A percentile compares a stretch with the other conserved stretches of the same genome.
Conservation (phyloP, 2,888 invertebrate genomes). For the Seira sanloemensis region DNA sequence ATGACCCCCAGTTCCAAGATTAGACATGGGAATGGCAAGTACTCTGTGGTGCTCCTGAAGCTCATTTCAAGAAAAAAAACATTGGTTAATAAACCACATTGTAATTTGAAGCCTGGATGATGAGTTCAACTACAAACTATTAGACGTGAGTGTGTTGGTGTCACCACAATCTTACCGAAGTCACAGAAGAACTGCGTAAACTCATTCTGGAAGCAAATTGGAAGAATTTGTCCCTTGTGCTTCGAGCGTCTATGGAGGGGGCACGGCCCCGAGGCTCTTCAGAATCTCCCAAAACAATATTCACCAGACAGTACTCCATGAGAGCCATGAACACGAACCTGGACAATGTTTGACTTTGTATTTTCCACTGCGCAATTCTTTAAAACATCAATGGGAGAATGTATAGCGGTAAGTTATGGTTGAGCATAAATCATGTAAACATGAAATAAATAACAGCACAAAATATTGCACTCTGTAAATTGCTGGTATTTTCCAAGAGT, state of each 20-base stretch:
- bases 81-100: too few species aligned
- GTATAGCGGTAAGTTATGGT: too few species aligned
- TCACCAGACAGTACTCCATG: constrained; percentile 94
- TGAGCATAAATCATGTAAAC: too few species aligned
- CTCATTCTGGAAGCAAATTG: constrained; percentile 70
- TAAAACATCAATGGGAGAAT: too few species aligned
- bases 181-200: constrained; percentile 65
- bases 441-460: too few species aligned
- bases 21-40: constrained; percentile 50
- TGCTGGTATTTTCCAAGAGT: too few species aligned
- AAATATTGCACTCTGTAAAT: too few species aligned
- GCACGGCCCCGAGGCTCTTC: constrained; percentile 74
- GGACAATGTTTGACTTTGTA: too few species aligned
- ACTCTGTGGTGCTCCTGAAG: constrained; percentile 53
- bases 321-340: constrained; percentile 95
- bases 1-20: background rate
- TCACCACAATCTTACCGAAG: constrained; percentile 51
- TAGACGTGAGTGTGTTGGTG: too few species aligned
- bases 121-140: too few species aligned
- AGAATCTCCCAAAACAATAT: constrained; percentile 87
- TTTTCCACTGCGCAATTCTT: too few species aligned
- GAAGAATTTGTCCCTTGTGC: constrained; percentile 66
- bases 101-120: too few species aligned
- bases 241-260: constrained; percentile 49
- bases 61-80: background rate